These are phyloP conservation scores for Vannuccia rotundouncinata DNA, from an alignment of 2,888 invertebrate species.

Conservation along the genomic window DNA sequence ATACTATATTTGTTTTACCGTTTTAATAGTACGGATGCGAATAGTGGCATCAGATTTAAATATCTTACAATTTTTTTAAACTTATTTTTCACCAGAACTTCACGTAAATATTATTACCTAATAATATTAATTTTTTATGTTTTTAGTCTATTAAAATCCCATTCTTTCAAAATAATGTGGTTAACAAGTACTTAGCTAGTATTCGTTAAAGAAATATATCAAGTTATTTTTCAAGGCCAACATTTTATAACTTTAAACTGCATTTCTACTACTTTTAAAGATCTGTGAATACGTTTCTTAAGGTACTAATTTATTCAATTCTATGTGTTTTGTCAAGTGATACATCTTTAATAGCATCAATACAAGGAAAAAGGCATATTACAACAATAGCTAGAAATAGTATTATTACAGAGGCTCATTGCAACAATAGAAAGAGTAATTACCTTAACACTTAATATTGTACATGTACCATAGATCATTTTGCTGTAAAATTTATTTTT, in stretches of 20 bases:
- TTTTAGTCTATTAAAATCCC: background rate
- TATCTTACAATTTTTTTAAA: background rate
- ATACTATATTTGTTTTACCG: background rate
- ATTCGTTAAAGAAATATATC: background rate
- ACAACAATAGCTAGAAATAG: background rate
- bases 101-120: background rate
- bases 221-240: background rate
- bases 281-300: background rate
- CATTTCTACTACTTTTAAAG: background rate
- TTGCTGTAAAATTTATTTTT: too few relatives aligned
- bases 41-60: background rate
- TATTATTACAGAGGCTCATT: background rate
- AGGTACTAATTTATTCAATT: background rate
- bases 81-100: background rate
- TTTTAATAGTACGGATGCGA: background rate
- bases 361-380: background rate
- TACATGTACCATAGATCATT: too few relatives aligned
- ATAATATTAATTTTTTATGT: background rate
- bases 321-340: background rate
- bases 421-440: background rate
- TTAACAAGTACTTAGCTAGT: background rate
- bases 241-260: background rate
- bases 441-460: too few relatives aligned
- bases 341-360: background rate
- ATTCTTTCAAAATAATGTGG: background rate